Evolutionary conservation across 2,797 vertebrate species (phyloP), one percentile per base, ranked within the genome.

Genomic region (Hydrolagus colliei): DNA sequence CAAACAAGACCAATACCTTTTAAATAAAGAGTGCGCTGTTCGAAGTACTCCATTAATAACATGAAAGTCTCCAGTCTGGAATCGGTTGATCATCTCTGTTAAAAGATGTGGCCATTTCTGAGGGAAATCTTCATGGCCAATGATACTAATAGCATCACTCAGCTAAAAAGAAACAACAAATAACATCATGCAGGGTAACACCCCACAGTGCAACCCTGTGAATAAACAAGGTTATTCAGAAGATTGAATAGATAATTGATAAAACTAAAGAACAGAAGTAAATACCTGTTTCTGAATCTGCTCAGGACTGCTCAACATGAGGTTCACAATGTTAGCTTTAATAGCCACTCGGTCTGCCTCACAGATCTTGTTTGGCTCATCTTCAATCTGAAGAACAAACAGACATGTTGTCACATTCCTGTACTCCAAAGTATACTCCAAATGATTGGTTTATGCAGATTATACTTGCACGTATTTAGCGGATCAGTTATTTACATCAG

Each of bases 271-370:
- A 27, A 27, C 27, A 27, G 27, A 27, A 27, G 18, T 86, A 27
- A 0, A 82, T 91, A 98, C 98, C 97, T 99, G 98, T 89, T 99
- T 99, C 76, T 99, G 98, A 90, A 99, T 99, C 92, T 99, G 98
- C 88, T 99, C 98, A 0, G 97, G 98, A 89, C 97, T 99, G 91
- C 96, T 98, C 10, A 99, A 93, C 98, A 99, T 99, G 93, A 99
- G 89, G 92, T 98, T 97, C 20, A 99, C 93, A 87, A 99, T 99
- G 90, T 98, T 99, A 88, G 96, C 96, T 94, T 99, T 99, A 90
- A 99, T 96, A 2, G 97, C 95, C 71, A 95, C 95, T 87, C 98
- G 93, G 89, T 99, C 98, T 0, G 92, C 75, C 86, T 98, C 97
- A 4, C 97, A 98, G 74, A 99, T 99, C 94, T 97, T 98, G 89